Evolutionary conservation across 2,888 invertebrate species (phyloP).

Genomic region (Plebejus anna): DNA sequence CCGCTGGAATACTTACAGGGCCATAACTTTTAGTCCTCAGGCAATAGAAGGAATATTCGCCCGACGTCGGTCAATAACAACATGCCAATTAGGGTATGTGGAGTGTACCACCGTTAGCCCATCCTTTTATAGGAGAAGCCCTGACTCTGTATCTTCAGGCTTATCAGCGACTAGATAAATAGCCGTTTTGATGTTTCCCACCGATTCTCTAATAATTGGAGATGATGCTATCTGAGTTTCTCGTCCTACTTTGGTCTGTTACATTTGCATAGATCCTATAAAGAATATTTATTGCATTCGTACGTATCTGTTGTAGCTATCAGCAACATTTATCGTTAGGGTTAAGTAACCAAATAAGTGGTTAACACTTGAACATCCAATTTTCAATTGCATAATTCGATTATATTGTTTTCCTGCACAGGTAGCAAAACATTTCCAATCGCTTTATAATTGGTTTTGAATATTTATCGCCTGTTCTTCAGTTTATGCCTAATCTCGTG

Average conservation of each 20-base stretch:
- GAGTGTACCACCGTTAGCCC: conserved; percentile 38
- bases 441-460: not conserved
- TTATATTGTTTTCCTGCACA: conserved; percentile 1
- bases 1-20: not conserved
- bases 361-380: not conserved
- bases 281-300: conserved; percentile 14
- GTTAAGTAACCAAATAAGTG: conserved; percentile 6
- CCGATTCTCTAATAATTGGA: conserved; percentile 17
- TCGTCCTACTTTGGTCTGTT: conserved; percentile 12
- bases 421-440: not conserved
- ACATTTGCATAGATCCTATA: conserved; percentile 23
- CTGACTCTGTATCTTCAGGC: conserved; percentile 41
- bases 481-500: not conserved
- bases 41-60: conserved; percentile 34
- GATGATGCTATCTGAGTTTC: conserved; percentile 16
- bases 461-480: not conserved
- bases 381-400: conserved; percentile 7
- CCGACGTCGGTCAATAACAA: conserved; percentile 36
- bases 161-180: conserved; percentile 40
- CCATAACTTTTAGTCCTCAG: conserved; percentile 9
- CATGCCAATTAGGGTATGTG: conserved; percentile 41
- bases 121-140: conserved; percentile 39
- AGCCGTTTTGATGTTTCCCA: conserved; percentile 33
- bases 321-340: not conserved
- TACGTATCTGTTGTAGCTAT: conserved; percentile 6